Percentiles rank a stretch among this genome's conserved stretches.
Conservation (phyloP, 2,113 vertebrate species). For the Erythrolamprus reginae region DNA sequence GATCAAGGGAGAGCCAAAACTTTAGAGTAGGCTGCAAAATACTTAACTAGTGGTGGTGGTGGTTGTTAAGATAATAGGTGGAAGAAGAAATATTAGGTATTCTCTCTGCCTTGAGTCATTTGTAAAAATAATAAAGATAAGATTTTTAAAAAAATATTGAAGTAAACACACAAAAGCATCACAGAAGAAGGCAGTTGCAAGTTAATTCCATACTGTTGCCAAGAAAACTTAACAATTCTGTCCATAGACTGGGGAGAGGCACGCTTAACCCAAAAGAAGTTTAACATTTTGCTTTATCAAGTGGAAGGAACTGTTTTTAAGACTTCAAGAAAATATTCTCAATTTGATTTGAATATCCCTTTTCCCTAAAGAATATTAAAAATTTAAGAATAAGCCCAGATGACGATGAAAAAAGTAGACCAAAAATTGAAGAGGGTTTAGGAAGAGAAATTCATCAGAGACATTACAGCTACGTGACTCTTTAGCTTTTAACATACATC, state of each 20-base stretch:
- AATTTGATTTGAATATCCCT: not conserved
- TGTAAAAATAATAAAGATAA: not conserved
- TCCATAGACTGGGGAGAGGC: not conserved
- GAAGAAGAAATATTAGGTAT: not conserved
- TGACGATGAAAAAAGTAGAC: not conserved
- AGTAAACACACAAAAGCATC: not conserved
- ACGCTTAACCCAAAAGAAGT: not conserved
- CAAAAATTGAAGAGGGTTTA: not conserved
- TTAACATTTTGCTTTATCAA: not conserved
- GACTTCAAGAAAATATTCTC: no score
- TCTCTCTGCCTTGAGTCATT: not conserved
- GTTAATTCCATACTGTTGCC: not conserved
- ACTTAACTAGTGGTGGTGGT: not conserved
- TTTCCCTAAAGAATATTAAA: not conserved
- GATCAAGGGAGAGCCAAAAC: not conserved
- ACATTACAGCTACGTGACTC: not conserved
- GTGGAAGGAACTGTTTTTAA: not conserved
- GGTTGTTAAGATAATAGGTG: not conserved
- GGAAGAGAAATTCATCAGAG: not conserved
- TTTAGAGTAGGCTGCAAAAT: not conserved
- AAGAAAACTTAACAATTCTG: not conserved
- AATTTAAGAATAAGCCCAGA: not conserved
- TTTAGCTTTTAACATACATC: not conserved
- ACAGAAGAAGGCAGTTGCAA: not conserved
- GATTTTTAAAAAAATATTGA: not conserved